Base-by-base conservation (phyloP, 1,140 invertebrate genomes). In the Trachelipus rathkii region DNA sequence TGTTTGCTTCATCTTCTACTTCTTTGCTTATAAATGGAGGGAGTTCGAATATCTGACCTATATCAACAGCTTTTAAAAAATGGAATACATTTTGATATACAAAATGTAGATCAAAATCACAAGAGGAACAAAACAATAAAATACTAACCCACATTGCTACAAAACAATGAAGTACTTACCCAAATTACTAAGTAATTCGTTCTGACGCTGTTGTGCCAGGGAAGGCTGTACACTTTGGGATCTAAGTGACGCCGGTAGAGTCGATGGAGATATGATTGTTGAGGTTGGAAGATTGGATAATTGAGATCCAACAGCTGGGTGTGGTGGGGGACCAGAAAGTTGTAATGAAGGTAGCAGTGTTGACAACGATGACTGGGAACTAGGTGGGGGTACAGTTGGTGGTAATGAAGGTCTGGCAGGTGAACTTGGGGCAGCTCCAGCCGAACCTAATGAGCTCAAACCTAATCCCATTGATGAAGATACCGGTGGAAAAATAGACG, bases 1-100 rank as follows among this genome's bases (percentile, higher is more conserved):
- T 92, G 84, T 98, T 98, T 0, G 96, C 96, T 87, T 99, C 96
- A 85, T 98, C 96, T 85, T 99, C 96, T 15, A 98, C 94, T 83
- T 98, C 96, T 85, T 97, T 96, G 0, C 93, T 92, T 10, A 81
- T 77, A 24, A 79, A 45, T 15, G 73, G 75, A 43, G 80, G 80
- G 67, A 81, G 76, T 24, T 81, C 77, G 50, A 81, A 81, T n/a
- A 81, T 81, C 66, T 81, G 80, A 11, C 77, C 74, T 21, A 78
- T 78, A 43, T 81, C 80, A 77, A 81, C 80, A 78, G 75, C 19
- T 60, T 3, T 33, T 33, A 33, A 33, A 33, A 33, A 33, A 33
- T 33, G 33, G 33, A 33, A 33, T 33, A 33, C 33, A 33, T 33
- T 33, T 33, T 33, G 33, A 33, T 33, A 33, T 33, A 33, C 33